Conservation (phyloP, 2,797 vertebrate species). For the Gephyroberyx darwinii region DNA sequence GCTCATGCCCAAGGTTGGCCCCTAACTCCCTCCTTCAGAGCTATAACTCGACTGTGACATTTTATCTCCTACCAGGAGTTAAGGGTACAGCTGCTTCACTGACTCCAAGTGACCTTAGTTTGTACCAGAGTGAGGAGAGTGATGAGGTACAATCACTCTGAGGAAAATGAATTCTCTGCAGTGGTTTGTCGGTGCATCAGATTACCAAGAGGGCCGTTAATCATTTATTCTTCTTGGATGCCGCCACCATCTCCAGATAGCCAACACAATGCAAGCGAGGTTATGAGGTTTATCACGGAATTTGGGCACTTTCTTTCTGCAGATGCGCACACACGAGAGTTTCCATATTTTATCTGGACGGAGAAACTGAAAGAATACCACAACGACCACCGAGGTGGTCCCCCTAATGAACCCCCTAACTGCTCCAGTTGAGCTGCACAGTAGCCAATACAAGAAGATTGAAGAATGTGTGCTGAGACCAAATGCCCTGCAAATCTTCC, state of each 20-base stretch:
- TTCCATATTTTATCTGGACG: background rate
- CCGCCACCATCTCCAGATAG: conserved; percentile 3
- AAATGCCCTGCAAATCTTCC: no score
- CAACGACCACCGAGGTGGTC: no score
- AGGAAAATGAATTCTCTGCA: background rate
- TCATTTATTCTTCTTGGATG: conserved; percentile 32
- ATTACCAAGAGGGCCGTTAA: conserved; percentile 14
- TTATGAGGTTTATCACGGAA: background rate
- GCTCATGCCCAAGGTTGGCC: background rate
- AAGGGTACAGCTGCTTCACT: conserved; percentile 10
- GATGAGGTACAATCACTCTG: background rate
- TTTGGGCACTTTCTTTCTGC: conserved; percentile 9
- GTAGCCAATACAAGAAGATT: background rate
- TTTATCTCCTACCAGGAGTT: conserved; percentile 28
- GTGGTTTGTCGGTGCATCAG: conserved; percentile 21
- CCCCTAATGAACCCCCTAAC: no score
- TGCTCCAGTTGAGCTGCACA: no score
- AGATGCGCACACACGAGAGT: conserved; percentile 7
- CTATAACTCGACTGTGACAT: conserved; percentile 34
- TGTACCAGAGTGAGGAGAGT: conserved; percentile 1
- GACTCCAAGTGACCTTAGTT: conserved; percentile 23
- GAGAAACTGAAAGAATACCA: no score
- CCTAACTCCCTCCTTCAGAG: background rate
- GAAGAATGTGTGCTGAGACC: conserved; percentile 1
- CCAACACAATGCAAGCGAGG: conserved; percentile 17